phyloP scores from a whole-genome alignment of 2,797 vertebrate species.

The Setipinna tenuifilis region DNA sequence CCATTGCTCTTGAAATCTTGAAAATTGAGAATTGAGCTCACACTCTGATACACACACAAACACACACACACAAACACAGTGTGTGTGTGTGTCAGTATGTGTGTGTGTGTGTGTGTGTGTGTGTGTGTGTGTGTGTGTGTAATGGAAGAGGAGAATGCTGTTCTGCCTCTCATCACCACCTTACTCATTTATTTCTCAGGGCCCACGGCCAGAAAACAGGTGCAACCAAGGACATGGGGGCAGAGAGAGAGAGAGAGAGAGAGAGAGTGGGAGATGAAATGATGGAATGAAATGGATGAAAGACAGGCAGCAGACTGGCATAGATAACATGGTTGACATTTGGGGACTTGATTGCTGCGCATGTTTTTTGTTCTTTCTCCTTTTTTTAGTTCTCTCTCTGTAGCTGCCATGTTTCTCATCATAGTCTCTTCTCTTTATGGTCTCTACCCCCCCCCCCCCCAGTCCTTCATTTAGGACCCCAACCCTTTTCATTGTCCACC shows the following conservation, averaged over 20 bases:
- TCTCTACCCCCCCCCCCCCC: no score
- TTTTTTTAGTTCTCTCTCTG: not conserved
- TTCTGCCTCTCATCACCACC: conserved; percentile 16
- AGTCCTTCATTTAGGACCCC: no score
- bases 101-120: conserved; percentile 8
- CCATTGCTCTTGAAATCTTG: no score
- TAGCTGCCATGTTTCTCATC: not conserved
- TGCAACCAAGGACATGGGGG: not conserved
- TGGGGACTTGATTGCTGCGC: not conserved
- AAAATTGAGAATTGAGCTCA: no score
- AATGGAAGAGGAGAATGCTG: conserved; percentile 7
- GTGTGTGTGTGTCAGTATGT: conserved; percentile 7
- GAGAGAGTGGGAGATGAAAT: no score
- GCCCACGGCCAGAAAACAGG: conserved; percentile 11
- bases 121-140: conserved; percentile 13
- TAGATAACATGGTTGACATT: conserved; percentile 2
- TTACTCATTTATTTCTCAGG: conserved; percentile 19
- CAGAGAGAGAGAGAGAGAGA: conserved; percentile 5
- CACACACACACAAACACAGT: not conserved
- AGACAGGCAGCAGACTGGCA: not conserved
- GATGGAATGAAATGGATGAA: not conserved
- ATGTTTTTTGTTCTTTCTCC: not conserved
- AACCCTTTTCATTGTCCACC: no score
- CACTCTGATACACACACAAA: no score
- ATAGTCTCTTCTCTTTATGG: not conserved